Conservation (phyloP, 2,797 vertebrate genomes). For the Lerista edwardsae region DNA sequence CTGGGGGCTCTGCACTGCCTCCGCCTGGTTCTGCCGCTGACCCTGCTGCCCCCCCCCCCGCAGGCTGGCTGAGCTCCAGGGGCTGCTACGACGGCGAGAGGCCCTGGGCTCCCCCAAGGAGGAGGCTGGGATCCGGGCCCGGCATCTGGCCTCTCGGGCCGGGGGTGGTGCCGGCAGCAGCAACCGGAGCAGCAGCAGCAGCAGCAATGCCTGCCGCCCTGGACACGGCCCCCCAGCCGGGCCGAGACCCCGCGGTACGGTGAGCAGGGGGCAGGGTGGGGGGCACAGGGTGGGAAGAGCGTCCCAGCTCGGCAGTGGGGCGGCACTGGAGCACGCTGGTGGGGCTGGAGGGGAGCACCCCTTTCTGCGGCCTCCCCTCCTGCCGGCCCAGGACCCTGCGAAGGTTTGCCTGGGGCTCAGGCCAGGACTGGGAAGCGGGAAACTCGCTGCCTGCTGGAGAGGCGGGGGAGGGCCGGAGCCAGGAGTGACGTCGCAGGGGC, state of each 20-base stretch:
- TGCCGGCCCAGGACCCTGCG: too few relatives aligned
- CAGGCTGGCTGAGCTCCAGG: background rate
- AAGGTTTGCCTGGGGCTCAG: background rate
- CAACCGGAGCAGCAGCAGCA: too few relatives aligned
- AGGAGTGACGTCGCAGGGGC: too few relatives aligned
- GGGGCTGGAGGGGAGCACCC: background rate
- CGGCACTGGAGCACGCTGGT: too few relatives aligned
- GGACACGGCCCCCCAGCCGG: background rate
- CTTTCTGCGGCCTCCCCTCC: too few relatives aligned
- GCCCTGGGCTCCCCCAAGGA: constrained; percentile 3
- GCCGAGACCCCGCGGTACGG: background rate
- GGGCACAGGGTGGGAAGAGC: too few relatives aligned
- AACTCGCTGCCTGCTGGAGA: too few relatives aligned
- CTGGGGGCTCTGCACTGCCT: background rate
- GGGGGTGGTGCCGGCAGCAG: too few relatives aligned
- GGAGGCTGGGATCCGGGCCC: background rate
- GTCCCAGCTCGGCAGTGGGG: too few relatives aligned
- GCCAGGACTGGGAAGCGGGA: background rate
- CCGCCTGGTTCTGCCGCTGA: background rate
- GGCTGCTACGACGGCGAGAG: background rate
- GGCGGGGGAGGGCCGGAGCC: too few relatives aligned
- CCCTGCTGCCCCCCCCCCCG: rapidly evolving
- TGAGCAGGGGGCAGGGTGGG: background rate
- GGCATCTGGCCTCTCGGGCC: background rate
- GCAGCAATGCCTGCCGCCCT: background rate